These are phyloP conservation scores for Himalopsyche phryganea DNA, from an alignment of 1,140 invertebrate genomes.

Conservation along the genomic window DNA sequence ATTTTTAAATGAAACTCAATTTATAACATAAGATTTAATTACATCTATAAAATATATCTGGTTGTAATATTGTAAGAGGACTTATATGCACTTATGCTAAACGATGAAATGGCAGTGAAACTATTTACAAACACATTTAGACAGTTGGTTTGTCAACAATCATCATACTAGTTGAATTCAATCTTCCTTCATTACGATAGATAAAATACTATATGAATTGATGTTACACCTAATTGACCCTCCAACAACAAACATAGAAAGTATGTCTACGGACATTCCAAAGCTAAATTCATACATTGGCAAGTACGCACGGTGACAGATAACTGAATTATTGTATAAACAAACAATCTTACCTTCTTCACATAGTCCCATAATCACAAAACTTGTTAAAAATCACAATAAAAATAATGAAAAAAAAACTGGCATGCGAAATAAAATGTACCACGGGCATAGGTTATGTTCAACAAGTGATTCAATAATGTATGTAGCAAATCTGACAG, in stretches of 20 bases:
- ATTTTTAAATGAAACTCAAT: no score
- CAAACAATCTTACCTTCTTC: constrained; percentile 15
- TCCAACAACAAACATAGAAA: constrained; percentile 16
- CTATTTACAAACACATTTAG: no score
- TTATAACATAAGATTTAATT: no score
- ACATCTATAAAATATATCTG: no score
- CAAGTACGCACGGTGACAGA: background rate
- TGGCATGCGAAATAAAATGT: constrained; percentile 2
- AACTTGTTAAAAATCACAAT: constrained; percentile 6
- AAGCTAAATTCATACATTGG: background rate
- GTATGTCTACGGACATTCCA: constrained; percentile 6
- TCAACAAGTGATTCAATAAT: constrained; percentile 16
- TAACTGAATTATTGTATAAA: background rate
- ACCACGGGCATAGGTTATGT: constrained; percentile 17
- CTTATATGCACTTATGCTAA: no score
- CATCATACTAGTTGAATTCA: constrained; percentile 3
- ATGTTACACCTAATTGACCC: constrained; percentile 23
- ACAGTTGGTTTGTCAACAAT: no score
- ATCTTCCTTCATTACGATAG: constrained; percentile 20
- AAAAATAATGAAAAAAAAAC: constrained; percentile 2
- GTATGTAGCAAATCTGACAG: constrained; percentile 11
- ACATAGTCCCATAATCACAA: constrained; percentile 13
- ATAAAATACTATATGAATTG: constrained; percentile 22
- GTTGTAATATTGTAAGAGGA: no score
- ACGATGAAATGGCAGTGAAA: no score